A percentile compares a stretch with the other conserved stretches of the same genome.
Conservation (phyloP, 2,797 vertebrate genomes). For the Emydoidea blandingii region DNA sequence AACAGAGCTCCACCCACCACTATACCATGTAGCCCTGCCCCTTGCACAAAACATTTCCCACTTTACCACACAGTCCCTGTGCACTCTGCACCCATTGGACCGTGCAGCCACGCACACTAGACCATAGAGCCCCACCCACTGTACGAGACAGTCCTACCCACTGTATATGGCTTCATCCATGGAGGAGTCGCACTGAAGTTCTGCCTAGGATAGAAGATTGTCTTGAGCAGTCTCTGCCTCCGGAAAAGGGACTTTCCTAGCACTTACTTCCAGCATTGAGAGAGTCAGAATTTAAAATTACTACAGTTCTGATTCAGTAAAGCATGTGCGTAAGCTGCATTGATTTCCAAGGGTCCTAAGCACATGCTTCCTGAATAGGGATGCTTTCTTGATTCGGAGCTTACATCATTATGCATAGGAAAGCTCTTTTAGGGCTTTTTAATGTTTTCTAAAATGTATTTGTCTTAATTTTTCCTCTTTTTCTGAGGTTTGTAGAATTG, state of each 20-base stretch:
- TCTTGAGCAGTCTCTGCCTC: neutral
- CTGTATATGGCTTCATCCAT: neutral
- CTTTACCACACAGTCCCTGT: neutral
- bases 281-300: neutral
- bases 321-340: neutral
- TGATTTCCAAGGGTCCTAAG: neutral
- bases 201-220: neutral
- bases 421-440: neutral
- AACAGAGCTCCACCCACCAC: neutral
- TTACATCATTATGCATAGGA: neutral
- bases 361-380: neutral
- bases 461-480: slow-evolving; percentile 21
- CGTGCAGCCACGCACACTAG: neutral
- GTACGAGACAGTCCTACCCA: no score
- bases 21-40: no score
- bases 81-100: neutral
- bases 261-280: neutral
- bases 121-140: neutral
- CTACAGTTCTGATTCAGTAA: neutral
- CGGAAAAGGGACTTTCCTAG: neutral
- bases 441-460: neutral
- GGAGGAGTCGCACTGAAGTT: neutral
- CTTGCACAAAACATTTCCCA: neutral
- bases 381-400: neutral
- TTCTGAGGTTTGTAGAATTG: slow-evolving; percentile 12